Evolutionary conservation across 2,797 vertebrate species (phyloP), one percentile per base, ranked within the genome.

Genomic region (Acestrorhynchus altus): DNA sequence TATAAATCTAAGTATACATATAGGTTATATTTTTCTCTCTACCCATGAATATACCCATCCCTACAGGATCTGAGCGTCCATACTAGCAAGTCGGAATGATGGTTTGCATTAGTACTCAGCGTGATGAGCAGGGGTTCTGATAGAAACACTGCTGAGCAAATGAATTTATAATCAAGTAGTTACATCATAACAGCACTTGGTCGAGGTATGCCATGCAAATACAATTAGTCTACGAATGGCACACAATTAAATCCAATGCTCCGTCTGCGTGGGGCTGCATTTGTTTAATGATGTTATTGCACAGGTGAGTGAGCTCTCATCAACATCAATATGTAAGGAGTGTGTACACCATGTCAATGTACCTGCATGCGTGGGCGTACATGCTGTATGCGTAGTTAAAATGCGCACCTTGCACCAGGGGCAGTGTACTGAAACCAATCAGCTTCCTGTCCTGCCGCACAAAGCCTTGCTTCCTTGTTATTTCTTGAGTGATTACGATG

Each of bases 251-350:
- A 72, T 64, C 78, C 61, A 80, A 56, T 67, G 40, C 46, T 51
- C 61, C 42, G 16, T 26, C 52, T 61, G 6, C 52, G 60, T 68
- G 31, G 52, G 44, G 42, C 57, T 56, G 57, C 47, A 77, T 42
- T 81, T 31, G 59, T 68, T 75, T 76, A 69, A 82, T 64, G 31
- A 63, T 35, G 56, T 70, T 75, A 72, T 11, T 70, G 59, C 70
- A 20, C 40, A 67, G 66, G 63, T 44, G 59, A 77, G 22, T 35
- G 57, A 52, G 51, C 77, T 63, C 57, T 26, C 69, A 69, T 63
- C 24, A 69, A 73, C 28, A 65, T 80, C 24, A 74, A 83, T 84
- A 72, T 56, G 54, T 63, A 24, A 8, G 9, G 11, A 68, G 66
- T 31, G 4, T 28, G 39, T 18, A 46, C 8, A 20, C 3, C 18